These are phyloP conservation scores for Patella ulyssiponensis DNA, from an alignment of 2,888 invertebrate genomes.

Conservation along the genomic window DNA sequence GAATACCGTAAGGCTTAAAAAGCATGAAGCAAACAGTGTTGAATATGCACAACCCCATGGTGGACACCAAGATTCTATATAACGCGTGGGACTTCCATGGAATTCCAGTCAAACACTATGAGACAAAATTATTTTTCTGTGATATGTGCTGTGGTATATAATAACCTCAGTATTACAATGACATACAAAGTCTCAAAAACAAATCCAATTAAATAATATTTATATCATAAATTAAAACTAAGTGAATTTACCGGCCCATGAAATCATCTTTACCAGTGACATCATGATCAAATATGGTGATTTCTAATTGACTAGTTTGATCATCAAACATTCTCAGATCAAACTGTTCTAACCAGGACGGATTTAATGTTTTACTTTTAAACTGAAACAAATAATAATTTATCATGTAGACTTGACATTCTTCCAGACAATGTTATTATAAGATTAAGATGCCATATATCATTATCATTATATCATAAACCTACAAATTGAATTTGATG, in stretches of 20 bases:
- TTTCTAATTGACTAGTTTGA: constrained; percentile 90
- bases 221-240: not conserved
- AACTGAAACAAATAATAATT: constrained; percentile 58
- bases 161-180: not conserved
- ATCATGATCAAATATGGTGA: constrained; percentile 92
- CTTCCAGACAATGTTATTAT: no score
- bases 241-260: constrained; percentile 80
- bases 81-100: no score
- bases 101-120: no score
- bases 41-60: no score
- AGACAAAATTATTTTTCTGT: no score
- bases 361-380: constrained; percentile 85
- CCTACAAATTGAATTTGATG: no score
- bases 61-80: no score
- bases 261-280: constrained; percentile 87
- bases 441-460: no score
- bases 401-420: not conserved
- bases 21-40: no score
- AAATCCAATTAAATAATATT: not conserved
- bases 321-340: constrained; percentile 97
- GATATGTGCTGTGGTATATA: no score
- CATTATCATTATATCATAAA: no score
- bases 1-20: no score
- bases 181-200: not conserved
- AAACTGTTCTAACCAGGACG: constrained; percentile 96